Conservation (phyloP, 2,888 invertebrate species). For the Prenolepis imparis region DNA sequence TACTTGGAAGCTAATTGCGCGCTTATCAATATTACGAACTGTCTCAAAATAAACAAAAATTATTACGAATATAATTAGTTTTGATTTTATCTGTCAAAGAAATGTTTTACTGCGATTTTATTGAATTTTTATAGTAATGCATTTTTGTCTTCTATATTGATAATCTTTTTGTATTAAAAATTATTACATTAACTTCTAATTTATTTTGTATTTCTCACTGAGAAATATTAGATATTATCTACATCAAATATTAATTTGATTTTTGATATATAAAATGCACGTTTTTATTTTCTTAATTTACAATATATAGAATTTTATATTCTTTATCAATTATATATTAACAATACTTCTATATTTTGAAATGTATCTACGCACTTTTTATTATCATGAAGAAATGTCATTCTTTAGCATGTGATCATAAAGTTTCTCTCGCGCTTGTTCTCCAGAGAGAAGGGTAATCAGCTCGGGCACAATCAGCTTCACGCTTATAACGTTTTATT, state of each 20-base stretch:
- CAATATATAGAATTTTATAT: background rate
- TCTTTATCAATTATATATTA: background rate
- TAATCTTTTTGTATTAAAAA: background rate
- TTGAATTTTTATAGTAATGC: background rate
- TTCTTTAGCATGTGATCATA: conserved; percentile 35
- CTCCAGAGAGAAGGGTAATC: conserved; percentile 47
- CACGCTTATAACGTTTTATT: conserved; percentile 64
- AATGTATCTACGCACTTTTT: background rate
- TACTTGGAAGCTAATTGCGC: conserved; percentile 48
- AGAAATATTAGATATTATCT: conserved; percentile 8
- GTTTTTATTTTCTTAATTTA: background rate
- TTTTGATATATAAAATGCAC: background rate
- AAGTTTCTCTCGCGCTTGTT: conserved; percentile 35
- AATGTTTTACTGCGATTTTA: background rate
- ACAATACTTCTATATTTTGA: background rate
- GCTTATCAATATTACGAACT: conserved; percentile 16
- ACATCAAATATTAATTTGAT: background rate
- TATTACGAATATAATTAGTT: background rate
- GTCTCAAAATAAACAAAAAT: background rate
- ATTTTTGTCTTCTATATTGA: background rate
- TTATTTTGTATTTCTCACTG: background rate
- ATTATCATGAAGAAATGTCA: background rate
- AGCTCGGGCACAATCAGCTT: conserved; percentile 66
- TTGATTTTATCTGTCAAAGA: background rate
- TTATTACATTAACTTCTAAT: background rate